Evolutionary conservation across 2,797 vertebrate genomes (phyloP), one percentile per base, ranked within the genome.

Genomic region (Odontamblyopus rebecca): DNA sequence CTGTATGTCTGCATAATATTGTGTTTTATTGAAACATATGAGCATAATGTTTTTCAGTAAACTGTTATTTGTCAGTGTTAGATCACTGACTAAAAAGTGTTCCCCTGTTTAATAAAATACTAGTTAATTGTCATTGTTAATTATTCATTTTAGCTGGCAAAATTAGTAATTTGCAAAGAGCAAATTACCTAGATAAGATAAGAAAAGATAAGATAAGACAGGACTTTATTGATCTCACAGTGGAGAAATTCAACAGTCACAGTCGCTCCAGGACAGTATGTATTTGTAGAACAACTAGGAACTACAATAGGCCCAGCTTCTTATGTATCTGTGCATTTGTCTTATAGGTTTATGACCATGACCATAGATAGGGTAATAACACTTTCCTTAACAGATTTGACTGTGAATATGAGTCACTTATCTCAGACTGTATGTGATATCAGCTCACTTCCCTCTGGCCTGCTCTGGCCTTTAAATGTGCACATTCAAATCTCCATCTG

Each of bases 401-500:
- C 57, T 81, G 64, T 76, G 84, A 91, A 87, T 76, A 75, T 16
- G n/a, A 56, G 61, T 68, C 63, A 71, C 69, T 77, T 56, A 74
- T 80, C 73, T 74, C 2, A 70, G 51, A 64, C 41, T 27, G 63
- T 29, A 70, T 79, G 71, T 68, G 77, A 83, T 79, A 56, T 62
- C 65, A 1, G 53, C 71, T 8, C 11, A 4, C 32, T 68, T 76
- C 81, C 84, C 83, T 83, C 84, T 50, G 86, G 85, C 86, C 79
- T 61, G 76, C 87, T 79, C 85, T 80, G 71, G 74, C 30, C 83
- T 81, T 76, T 71, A 83, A 85, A 84, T 72, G 73, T 62, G 73
- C 79, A 61, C 70, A 35, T 67, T 84, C 75, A 74, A 81, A 81
- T 89, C 85, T 81, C 80, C 67, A 79, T 82, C 88, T 86, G 83